Evolutionary conservation across 2,888 invertebrate genomes (phyloP).

Genomic region (Emmelina monodactyla): DNA sequence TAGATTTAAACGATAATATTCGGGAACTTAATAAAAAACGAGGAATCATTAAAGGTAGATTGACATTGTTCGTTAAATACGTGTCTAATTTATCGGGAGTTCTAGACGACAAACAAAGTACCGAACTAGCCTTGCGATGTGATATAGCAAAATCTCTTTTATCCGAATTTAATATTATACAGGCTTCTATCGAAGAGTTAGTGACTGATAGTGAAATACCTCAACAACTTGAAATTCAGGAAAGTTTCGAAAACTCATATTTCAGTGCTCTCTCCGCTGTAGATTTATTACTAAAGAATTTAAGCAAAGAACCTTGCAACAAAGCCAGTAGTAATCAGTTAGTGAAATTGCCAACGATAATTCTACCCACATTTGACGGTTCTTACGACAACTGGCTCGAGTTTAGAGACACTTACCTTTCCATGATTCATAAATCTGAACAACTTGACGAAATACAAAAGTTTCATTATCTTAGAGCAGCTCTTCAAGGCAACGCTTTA

Average conservation of each 20-base stretch:
- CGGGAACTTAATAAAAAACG: slow-evolving; percentile 1
- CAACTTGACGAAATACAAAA: slow-evolving; percentile 9
- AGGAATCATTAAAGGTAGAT: neutral
- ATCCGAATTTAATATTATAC: slow-evolving; percentile 1
- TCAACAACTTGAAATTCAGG: slow-evolving; percentile 3
- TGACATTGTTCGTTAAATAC: slow-evolving; percentile 1
- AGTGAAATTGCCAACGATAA: slow-evolving; percentile 6
- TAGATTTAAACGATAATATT: neutral
- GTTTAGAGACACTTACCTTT: slow-evolving; percentile 9
- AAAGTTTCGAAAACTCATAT: slow-evolving; percentile 4
- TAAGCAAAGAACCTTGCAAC: slow-evolving; percentile 1
- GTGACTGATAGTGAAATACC: slow-evolving; percentile 1
- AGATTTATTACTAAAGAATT: slow-evolving; percentile 2
- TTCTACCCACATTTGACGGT: slow-evolving; percentile 7
- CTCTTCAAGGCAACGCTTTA: slow-evolving; percentile 9
- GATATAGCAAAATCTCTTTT: slow-evolving; percentile 2
- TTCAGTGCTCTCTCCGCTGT: neutral
- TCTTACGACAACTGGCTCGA: slow-evolving; percentile 9
- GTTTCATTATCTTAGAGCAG: slow-evolving; percentile 12
- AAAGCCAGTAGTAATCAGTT: slow-evolving; percentile 2
- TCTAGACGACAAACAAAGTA: slow-evolving; percentile 1
- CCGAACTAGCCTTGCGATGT: neutral
- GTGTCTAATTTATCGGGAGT: neutral
- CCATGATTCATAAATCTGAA: slow-evolving; percentile 8
- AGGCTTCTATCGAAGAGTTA: slow-evolving; percentile 2